A percentile compares a stretch with the other conserved stretches of the same genome.
These are phyloP conservation scores for Plusia festucae DNA, from an alignment of 2,888 invertebrate genomes.

Conservation along the genomic window DNA sequence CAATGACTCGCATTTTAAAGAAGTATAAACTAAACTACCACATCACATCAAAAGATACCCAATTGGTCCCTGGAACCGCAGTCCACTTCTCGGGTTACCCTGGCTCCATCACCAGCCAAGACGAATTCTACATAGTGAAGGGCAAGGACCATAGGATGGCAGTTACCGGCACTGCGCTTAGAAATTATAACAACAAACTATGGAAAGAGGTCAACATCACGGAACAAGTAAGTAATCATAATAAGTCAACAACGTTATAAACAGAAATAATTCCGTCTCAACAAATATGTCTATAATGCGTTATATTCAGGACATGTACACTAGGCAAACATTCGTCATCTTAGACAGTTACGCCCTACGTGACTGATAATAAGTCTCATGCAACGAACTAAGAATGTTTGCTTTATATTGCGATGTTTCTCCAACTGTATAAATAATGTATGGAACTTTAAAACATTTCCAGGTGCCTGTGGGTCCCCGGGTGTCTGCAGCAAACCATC, in stretches of 20 bases:
- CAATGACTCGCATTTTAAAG: conserved; percentile 96
- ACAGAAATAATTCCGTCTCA: background rate
- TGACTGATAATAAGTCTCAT: background rate
- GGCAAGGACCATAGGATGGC: conserved; percentile 90
- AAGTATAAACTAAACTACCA: conserved; percentile 95
- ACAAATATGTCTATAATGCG: background rate
- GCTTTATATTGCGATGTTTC: background rate
- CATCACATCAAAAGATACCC: conserved; percentile 83
- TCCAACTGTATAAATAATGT: background rate
- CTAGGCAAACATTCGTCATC: background rate
- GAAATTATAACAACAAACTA: conserved; percentile 92
- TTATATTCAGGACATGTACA: background rate
- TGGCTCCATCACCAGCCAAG: conserved; percentile 94
- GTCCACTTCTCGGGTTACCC: conserved; percentile 96
- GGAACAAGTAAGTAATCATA: conserved; percentile 85
- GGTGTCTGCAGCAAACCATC: conserved; percentile 94
- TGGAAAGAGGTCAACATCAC: conserved; percentile 92
- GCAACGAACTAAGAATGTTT: background rate
- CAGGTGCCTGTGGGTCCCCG: conserved; percentile 93
- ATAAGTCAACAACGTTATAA: background rate
- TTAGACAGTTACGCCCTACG: background rate
- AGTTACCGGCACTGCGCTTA: conserved; percentile 94
- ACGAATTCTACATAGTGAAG: conserved; percentile 93
- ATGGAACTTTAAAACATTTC: conserved; percentile 20
- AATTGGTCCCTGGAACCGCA: conserved; percentile 90